Base-by-base conservation (phyloP, 2,888 invertebrate genomes). In the Eulithis prunata region DNA sequence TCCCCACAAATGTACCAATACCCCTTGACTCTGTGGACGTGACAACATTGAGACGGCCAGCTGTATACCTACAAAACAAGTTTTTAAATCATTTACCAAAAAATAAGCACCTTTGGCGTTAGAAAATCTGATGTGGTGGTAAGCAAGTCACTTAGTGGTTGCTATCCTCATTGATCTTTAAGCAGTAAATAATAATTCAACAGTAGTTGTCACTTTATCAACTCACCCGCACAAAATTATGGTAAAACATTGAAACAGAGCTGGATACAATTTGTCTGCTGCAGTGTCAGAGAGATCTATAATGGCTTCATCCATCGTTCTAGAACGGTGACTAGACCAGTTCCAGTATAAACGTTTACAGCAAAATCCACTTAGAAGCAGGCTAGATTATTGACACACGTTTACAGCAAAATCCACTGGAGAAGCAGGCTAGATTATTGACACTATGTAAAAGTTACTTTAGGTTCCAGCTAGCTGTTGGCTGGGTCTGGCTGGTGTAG, bases 1-100 rank as follows among this genome's bases (percentile, higher is more conserved):
- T 98, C 12, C 98, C 98, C 4, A 99, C 97, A 93, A 98, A 99
- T 61, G 97, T 97, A 65, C 96, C 97, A 73, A 99, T 94, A 14
- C 99, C 99, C 91, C 97, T 97, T 4, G 97, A 95, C 92, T 98
- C 98, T 43, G 95, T 94, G 83, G 96, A 95, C 62, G 97, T 95
- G 32, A 98, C 97, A 53, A 97, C 91, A 86, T 97, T 96, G 68
- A 97, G 94, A 69, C 97, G 95, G 7, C 98, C 98, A 67, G 98
- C 97, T 52, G 97, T 86, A 80, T 98, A 98, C 75, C 97, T 98
- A 82, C 43, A 92, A 55, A 8, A 13, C 3, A 14, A 14, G 7
- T 11, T 11, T 11, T 13, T 32, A 41, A 1, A 21, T 55, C 7
- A 43, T 21, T n/a, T 28, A 57, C 10, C 62, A 32, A 28, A 51